Evolutionary conservation across 1,140 invertebrate species (phyloP), one percentile per base, ranked within the genome.

Genomic region (Polyergus mexicanus): DNA sequence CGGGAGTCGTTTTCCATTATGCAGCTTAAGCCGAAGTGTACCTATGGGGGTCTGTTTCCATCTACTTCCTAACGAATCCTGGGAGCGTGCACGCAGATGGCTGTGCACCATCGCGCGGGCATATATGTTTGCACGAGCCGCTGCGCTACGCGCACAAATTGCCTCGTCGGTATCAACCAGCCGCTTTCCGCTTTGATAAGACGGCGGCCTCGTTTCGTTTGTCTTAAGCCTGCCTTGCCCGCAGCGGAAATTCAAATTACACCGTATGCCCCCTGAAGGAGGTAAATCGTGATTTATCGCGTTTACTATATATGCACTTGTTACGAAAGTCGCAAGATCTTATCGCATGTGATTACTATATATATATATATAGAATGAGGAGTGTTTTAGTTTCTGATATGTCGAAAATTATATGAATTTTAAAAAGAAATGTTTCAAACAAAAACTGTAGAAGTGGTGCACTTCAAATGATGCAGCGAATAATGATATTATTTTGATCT

Each of bases 1-100:
- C 78, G 63, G 65, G 58, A 86, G 62, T 90, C 89, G 75, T 90
- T 90, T 88, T 51, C 89, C 80, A 91, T 91, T 88, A 90, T 66
- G 80, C 74, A 65, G 65, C 47, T 86, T 74, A 80, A 81, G 72
- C 58, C 38, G 41, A 84, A 85, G 80, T 74, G 84, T 72, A 86
- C 86, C 89, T 91, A 78, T 80, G 89, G 89, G 86, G 87, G 32
- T 91, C 85, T 85, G 81, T 83, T 83, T 83, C 76, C 66, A 78
- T 86, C 74, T 65, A 63, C 66, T 62, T 63, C 38, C 54, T 60
- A 69, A 62, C 86, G 74, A 84, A 80, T 68, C 72, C 58, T 66
- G 63, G 58, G 72, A 72, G 84, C 65, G 54, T 85, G 56, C 66
- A 78, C 32, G 56, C 44, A 75, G 81, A 76, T 47, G 77, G 51